Percentiles rank a stretch among this genome's conserved stretches.
Conservation (phyloP, 2,113 vertebrate species). For the Dunckerocampus dactyliophorus region DNA sequence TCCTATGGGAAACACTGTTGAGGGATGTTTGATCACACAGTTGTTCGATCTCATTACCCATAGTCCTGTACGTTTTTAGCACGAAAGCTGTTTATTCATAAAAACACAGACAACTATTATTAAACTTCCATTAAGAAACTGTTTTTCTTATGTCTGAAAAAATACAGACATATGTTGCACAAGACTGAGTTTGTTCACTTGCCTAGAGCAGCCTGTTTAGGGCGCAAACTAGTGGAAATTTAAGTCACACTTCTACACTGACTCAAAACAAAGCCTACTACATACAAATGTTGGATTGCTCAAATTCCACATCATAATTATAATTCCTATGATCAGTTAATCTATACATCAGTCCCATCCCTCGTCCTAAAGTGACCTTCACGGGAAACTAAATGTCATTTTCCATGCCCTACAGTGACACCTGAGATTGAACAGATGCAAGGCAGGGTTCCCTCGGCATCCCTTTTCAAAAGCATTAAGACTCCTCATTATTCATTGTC, state of each 20-base stretch:
- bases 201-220: background rate
- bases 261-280: background rate
- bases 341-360: background rate
- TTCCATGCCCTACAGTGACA: slow-evolving; percentile 35
- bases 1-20: too few relatives aligned
- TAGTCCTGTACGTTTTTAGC: too few relatives aligned
- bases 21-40: too few relatives aligned
- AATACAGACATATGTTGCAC: too few relatives aligned
- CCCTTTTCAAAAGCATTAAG: slow-evolving; percentile 28
- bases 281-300: background rate
- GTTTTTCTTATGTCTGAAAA: too few relatives aligned
- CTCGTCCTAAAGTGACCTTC: background rate
- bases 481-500: slow-evolving; percentile 23
- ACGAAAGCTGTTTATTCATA: too few relatives aligned
- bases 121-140: too few relatives aligned
- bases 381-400: slow-evolving; percentile 14
- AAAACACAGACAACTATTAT: too few relatives aligned
- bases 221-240: background rate
- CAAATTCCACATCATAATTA: background rate
- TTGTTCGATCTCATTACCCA: too few relatives aligned
- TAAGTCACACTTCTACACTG: background rate
- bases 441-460: slow-evolving; percentile 8
- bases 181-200: background rate
- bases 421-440: slow-evolving; percentile 24
- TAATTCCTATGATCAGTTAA: background rate